Evolutionary conservation across 2,797 vertebrate genomes (phyloP).

Genomic region (Phyllotis vaccarum): DNA sequence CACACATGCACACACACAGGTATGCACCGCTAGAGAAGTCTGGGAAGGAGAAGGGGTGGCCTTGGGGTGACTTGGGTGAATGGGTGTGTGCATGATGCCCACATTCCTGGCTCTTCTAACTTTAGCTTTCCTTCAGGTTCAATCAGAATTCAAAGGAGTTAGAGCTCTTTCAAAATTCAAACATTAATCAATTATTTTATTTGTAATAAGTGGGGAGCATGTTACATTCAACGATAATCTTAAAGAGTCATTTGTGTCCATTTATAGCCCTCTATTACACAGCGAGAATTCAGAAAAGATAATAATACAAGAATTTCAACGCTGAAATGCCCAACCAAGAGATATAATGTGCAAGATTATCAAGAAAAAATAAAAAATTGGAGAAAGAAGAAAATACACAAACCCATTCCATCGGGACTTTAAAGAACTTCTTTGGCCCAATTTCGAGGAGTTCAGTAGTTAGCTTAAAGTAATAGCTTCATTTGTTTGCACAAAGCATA

Average conservation of each 20-base stretch:
- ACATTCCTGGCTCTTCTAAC: background rate
- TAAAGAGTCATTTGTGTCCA: slow-evolving; percentile 15
- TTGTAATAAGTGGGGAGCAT: slow-evolving; percentile 33
- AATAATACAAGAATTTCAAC: slow-evolving; percentile 58
- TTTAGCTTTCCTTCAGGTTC: slow-evolving; percentile 57
- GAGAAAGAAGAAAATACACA: background rate
- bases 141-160: slow-evolving; percentile 64
- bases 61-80: slow-evolving; percentile 75
- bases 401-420: slow-evolving; percentile 18
- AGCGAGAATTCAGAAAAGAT: slow-evolving; percentile 48
- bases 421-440: background rate
- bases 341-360: slow-evolving; percentile 35
- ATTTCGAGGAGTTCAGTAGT: slow-evolving; percentile 71
- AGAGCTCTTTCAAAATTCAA: slow-evolving; percentile 46
- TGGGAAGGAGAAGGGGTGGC: slow-evolving; percentile 63
- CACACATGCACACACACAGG: slow-evolving; percentile 73
- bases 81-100: slow-evolving; percentile 61
- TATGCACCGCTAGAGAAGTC: slow-evolving; percentile 77
- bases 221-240: slow-evolving; percentile 55
- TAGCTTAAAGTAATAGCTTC: slow-evolving; percentile 46
- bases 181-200: slow-evolving; percentile 50
- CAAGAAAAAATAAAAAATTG: slow-evolving; percentile 29
- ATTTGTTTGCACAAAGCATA: slow-evolving; percentile 72
- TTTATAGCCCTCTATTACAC: slow-evolving; percentile 41
- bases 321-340: slow-evolving; percentile 46